phyloP scores from a whole-genome alignment of 2,888 invertebrate genomes.

The Rhyacophila evoluta region DNA sequence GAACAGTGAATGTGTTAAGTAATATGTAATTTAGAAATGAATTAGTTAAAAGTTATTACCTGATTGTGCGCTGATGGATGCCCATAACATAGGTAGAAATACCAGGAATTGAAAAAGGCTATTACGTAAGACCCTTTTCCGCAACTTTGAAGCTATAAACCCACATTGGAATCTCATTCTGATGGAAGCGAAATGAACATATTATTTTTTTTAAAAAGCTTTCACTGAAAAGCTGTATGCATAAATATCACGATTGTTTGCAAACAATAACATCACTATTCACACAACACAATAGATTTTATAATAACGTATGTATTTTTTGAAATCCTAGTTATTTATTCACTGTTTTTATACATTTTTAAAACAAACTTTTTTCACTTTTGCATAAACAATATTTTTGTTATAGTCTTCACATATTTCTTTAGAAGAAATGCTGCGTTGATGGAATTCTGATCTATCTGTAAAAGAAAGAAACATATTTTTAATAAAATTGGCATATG shows the following conservation, averaged over 20 bases:
- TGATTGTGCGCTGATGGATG: not conserved
- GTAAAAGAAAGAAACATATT: no score
- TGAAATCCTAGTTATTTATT: no score
- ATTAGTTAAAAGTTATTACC: not conserved
- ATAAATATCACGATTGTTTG: not conserved
- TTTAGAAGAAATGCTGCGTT: no score
- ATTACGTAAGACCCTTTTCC: not conserved
- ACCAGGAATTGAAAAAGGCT: not conserved
- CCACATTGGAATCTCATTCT: constrained; percentile 7
- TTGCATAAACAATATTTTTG: no score
- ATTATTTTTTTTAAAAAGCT: not conserved
- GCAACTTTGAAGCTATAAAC: not conserved
- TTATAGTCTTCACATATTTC: no score
- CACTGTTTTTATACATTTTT: no score
- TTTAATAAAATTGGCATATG: no score
- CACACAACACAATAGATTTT: not conserved
- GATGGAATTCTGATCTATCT: no score
- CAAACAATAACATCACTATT: not conserved
- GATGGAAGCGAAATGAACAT: not conserved
- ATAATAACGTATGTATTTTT: no score
- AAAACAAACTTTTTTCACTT: no score
- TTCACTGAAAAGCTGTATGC: not conserved
- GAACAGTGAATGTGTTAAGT: not conserved
- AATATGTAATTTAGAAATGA: not conserved
- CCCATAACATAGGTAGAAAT: not conserved